phyloP scores from a whole-genome alignment of 2,888 invertebrate species.

The Andrena camellia region DNA sequence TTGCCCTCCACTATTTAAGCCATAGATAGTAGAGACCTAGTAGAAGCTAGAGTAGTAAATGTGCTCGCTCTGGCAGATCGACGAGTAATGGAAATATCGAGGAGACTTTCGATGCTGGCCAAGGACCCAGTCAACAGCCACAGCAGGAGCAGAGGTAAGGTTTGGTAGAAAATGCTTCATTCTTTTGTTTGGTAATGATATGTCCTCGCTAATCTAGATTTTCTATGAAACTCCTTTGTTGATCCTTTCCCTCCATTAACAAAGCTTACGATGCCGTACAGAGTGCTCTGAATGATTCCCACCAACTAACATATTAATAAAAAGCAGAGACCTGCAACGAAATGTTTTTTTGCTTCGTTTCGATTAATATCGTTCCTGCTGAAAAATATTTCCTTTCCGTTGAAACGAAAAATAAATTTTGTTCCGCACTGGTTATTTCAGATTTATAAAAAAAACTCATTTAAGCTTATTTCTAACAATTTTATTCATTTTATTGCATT shows the following conservation, averaged over 20 bases:
- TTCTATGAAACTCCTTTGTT: background rate
- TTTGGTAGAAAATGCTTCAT: constrained; percentile 36
- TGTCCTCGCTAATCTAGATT: background rate
- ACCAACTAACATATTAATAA: no score
- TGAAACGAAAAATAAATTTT: no score
- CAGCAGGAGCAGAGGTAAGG: constrained; percentile 74
- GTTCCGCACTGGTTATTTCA: no score
- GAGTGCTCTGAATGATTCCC: background rate
- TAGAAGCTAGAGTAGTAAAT: constrained; percentile 79
- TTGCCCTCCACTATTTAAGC: constrained; percentile 24
- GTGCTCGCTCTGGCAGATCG: constrained; percentile 81
- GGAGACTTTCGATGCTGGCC: constrained; percentile 73
- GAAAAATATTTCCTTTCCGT: no score
- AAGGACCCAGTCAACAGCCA: constrained; percentile 72
- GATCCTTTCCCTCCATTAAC: background rate
- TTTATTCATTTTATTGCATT: no score
- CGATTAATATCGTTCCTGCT: no score
- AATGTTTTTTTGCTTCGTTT: no score
- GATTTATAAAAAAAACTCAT: no score
- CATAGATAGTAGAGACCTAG: constrained; percentile 32
- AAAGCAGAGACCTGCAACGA: no score
- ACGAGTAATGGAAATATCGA: constrained; percentile 70
- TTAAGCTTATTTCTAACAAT: no score
- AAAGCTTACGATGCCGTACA: background rate
- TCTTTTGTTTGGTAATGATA: background rate